Conservation (phyloP, 1,140 invertebrate genomes). For the Drosophila bocki region DNA sequence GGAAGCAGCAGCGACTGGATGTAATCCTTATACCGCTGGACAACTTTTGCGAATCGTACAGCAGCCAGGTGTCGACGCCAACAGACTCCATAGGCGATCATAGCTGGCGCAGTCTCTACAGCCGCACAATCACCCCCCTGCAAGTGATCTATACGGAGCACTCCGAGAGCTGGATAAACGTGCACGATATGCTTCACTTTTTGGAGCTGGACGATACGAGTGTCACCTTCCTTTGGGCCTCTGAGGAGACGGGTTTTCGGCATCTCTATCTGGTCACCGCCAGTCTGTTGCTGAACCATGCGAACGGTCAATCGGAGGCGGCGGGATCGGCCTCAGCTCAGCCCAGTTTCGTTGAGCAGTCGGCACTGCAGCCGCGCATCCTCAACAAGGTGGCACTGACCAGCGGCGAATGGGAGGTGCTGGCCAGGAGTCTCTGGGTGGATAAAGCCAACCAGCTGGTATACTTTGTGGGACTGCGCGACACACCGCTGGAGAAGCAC, state of each 20-base stretch:
- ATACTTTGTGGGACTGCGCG: constrained; percentile 92
- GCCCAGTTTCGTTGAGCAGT: constrained; percentile 69
- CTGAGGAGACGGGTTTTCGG: constrained; percentile 95
- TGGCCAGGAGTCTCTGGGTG: constrained; percentile 92
- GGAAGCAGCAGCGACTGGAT: constrained; percentile 93
- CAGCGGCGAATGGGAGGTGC: constrained; percentile 93
- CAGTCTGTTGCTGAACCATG: constrained; percentile 56
- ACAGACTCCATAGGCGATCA: constrained; percentile 85
- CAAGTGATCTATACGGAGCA: constrained; percentile 90
- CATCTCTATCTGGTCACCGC: constrained; percentile 93
- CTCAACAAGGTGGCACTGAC: constrained; percentile 88
- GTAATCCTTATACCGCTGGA: constrained; percentile 90
- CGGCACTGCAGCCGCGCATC: constrained; percentile 72
- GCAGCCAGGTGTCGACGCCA: constrained; percentile 86
- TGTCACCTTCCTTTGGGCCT: constrained; percentile 95
- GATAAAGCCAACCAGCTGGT: constrained; percentile 90
- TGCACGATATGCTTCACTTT: constrained; percentile 95
- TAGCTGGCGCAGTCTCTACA: constrained; percentile 81
- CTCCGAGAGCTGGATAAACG: constrained; percentile 94
- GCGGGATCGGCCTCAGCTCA: constrained; percentile 34
- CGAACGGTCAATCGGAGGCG: constrained; percentile 70
- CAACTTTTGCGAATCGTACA: constrained; percentile 90
- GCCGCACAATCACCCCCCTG: constrained; percentile 76
- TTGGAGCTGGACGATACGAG: constrained; percentile 87
- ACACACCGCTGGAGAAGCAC: constrained; percentile 93